Evolutionary conservation across 2,888 invertebrate genomes (phyloP), one percentile per base, ranked within the genome.

Genomic region (Cistogaster globosa): DNA sequence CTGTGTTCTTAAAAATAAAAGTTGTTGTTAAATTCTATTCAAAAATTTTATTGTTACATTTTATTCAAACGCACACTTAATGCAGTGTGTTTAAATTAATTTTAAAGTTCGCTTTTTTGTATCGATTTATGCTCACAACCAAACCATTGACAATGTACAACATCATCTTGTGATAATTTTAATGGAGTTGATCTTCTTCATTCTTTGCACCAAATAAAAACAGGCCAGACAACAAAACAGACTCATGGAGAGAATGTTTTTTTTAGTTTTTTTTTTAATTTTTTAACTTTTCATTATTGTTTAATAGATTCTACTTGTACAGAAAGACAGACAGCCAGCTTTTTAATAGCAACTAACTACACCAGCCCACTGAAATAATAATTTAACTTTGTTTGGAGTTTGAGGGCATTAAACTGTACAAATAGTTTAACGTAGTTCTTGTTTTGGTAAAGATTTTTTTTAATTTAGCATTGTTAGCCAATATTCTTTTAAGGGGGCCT

Each of bases 351-450:
- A 36, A 45, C 55, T 32, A 38, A 26, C n/a, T 51, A 38, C 20
- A 18, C 5, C 55, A 74, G 55, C 32, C 72, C 60, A 55, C 45
- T 67, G 42, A 83, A 53, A 48, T 51, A 71, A 57, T 69, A 22
- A 16, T 62, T n/a, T 38, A 45, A 45, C 51, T 67, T 45, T 55
- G 26, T 75, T 78, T 48, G 14, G 32, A 78, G 69, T 74, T 82
- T 85, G 63, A 75, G 82, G 78, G 68, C 78, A 82, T 82, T 82
- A 53, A 84, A 84, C 84, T 81, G 32, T 36, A 36, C 14, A 48
- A 42, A 48, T 4, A 14, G n/a, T 51, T 14, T 32, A 20, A 26
- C 9, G n/a, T 42, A 11, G 42, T 32, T 26, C 9, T 18, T 65
- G 58, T 74, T 32, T 60, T n/a, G 51, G 12, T 32, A 36, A 22